These are phyloP conservation scores for Parazoanthus swiftii DNA, from an alignment of 92 coral and sea anemone species.

Conservation along the genomic window DNA sequence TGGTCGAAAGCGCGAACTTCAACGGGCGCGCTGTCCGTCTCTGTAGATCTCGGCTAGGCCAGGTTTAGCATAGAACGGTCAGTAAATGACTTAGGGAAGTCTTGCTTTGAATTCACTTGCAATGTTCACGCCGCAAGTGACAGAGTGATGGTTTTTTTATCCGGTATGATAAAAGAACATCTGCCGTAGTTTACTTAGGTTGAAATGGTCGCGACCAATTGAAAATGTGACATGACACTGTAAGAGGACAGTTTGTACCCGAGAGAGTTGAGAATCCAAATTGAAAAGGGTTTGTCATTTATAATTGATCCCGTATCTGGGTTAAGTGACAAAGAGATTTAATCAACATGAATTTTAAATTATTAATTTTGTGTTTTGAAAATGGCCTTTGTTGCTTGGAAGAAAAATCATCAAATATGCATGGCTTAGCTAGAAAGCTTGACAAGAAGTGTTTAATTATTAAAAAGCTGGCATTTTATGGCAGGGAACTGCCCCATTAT, in stretches of 20 bases:
- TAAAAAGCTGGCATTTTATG: constrained; percentile 92
- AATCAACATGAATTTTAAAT: constrained; percentile 95
- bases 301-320: constrained; percentile 69
- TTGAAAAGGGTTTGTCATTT: constrained; percentile 61
- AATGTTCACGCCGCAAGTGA: constrained; percentile 17
- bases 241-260: constrained; percentile 28
- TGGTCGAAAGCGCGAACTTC: background rate
- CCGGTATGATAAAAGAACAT: constrained; percentile 23
- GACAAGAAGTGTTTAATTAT: constrained; percentile 58
- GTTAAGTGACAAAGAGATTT: constrained; percentile 91
- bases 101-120: constrained; percentile 5
- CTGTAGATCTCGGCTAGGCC: background rate
- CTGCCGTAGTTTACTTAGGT: constrained; percentile 32
- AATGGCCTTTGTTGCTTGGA: constrained; percentile 87
- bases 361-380: constrained; percentile 83
- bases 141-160: constrained; percentile 31
- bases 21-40: background rate
- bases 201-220: constrained; percentile 12
- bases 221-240: constrained; percentile 36
- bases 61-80: background rate
- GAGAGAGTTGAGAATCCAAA: constrained; percentile 37
- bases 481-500: constrained; percentile 58
- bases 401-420: constrained; percentile 66
- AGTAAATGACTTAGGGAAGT: background rate
- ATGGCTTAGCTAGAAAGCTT: constrained; percentile 69